phyloP scores from a whole-genome alignment of 2,888 invertebrate species.

The Agrochola litura region DNA sequence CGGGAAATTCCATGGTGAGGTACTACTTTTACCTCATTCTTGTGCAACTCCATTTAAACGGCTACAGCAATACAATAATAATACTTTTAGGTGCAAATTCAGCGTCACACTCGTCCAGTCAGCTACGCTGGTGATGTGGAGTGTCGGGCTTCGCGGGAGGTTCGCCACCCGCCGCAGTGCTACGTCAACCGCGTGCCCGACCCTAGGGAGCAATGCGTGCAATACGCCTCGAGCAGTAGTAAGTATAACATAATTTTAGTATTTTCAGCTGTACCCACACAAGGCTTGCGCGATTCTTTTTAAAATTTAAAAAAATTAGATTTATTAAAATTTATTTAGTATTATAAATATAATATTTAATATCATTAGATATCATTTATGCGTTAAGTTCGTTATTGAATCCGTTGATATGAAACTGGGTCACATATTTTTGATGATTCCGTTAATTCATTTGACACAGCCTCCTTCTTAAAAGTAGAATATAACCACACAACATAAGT shows the following conservation, averaged over 20 bases:
- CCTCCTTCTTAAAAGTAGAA: background rate
- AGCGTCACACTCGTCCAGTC: conserved; percentile 82
- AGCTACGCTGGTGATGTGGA: conserved; percentile 85
- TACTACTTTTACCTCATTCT: background rate
- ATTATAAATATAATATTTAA: too few species aligned
- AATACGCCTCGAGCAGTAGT: conserved; percentile 93
- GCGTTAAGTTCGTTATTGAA: too few species aligned
- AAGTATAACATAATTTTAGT: conserved; percentile 72
- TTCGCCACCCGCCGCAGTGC: conserved; percentile 68
- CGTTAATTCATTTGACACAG: too few species aligned
- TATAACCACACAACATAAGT: background rate
- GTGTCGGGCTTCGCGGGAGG: conserved; percentile 61
- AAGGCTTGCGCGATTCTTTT: too few species aligned
- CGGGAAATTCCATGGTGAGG: background rate
- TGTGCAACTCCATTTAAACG: background rate
- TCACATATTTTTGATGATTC: too few species aligned
- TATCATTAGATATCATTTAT: too few species aligned
- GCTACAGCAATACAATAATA: background rate
- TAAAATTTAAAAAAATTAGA: too few species aligned
- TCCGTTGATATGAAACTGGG: too few species aligned
- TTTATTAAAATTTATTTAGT: too few species aligned
- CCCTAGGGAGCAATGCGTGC: conserved; percentile 74
- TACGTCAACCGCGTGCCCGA: conserved; percentile 75
- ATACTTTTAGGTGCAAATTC: conserved; percentile 76
- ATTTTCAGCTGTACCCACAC: too few species aligned